A percentile compares a stretch with the other conserved stretches of the same genome.
Evolutionary conservation across 2,888 invertebrate species (phyloP).

Genomic region (Cyrtodaria siliqua): DNA sequence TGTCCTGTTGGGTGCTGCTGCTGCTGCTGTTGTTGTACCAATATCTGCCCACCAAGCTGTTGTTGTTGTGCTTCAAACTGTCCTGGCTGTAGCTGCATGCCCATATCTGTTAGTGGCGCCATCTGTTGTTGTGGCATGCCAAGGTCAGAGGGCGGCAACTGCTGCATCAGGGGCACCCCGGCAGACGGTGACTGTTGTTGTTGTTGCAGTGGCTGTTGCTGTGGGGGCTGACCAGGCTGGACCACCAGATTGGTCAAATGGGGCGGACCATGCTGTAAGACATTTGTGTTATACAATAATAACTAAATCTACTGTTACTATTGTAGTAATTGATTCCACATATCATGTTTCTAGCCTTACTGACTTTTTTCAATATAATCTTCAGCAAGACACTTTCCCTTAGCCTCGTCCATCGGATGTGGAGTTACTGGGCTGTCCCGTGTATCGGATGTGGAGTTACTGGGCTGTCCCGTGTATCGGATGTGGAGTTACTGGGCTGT

Average conservation of each 20-base stretch:
- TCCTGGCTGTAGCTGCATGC: constrained; percentile 5
- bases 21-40: constrained; percentile 12
- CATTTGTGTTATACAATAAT: no score
- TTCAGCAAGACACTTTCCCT: no score
- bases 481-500: no score
- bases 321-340: no score
- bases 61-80: neutral
- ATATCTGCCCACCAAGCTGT: constrained; percentile 4
- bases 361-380: no score
- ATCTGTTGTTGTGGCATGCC: constrained; percentile 25
- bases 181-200: constrained; percentile 1
- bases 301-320: no score
- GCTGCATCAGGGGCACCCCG: constrained; percentile 6
- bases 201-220: constrained; percentile 18
- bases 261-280: constrained; percentile 83
- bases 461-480: no score
- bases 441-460: no score
- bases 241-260: constrained; percentile 82
- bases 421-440: no score
- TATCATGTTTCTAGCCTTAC: no score
- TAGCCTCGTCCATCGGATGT: no score
- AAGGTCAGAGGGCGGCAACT: constrained; percentile 5
- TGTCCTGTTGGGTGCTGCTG: neutral
- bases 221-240: constrained; percentile 68
- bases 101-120: neutral